Evolutionary conservation across 2,797 vertebrate species (phyloP).

Genomic region (Micropoecilia bifurca): DNA sequence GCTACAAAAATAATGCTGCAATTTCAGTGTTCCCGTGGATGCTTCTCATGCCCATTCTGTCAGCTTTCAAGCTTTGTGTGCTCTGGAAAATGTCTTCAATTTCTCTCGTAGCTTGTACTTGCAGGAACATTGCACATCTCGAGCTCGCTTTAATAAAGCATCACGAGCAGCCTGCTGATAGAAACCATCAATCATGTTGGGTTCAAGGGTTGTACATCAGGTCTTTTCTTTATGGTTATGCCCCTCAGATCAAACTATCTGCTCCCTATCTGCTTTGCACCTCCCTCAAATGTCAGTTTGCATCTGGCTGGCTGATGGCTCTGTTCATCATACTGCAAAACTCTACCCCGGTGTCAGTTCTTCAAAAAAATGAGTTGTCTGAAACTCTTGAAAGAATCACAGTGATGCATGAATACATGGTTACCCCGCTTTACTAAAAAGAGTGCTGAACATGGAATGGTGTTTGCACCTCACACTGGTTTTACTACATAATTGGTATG

Average conservation of each 20-base stretch:
- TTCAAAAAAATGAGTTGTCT: constrained; percentile 10
- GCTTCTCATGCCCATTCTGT: constrained; percentile 12
- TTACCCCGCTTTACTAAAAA: neutral
- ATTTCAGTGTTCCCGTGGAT: constrained; percentile 40
- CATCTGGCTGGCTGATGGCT: constrained; percentile 52
- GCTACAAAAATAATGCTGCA: constrained; percentile 20
- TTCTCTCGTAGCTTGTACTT: constrained; percentile 43
- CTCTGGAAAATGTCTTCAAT: constrained; percentile 43
- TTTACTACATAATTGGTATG: neutral
- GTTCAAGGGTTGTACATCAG: constrained; percentile 72
- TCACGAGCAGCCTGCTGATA: constrained; percentile 52
- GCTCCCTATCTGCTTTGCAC: constrained; percentile 59
- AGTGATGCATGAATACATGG: neutral
- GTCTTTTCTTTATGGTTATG: constrained; percentile 68
- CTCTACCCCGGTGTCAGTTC: neutral
- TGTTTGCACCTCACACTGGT: neutral
- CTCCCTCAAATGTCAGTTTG: constrained; percentile 57
- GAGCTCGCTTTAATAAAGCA: constrained; percentile 30
- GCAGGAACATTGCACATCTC: constrained; percentile 55
- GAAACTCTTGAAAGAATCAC: neutral
- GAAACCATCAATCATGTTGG: constrained; percentile 72
- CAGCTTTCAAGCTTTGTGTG: constrained; percentile 15
- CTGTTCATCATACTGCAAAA: constrained; percentile 40
- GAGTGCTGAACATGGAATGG: too few species aligned
- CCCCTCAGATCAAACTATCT: constrained; percentile 58